A percentile compares a stretch with the other conserved stretches of the same genome.
Conservation (phyloP, 2,888 invertebrate genomes). For the Barypeithes pellucidus region DNA sequence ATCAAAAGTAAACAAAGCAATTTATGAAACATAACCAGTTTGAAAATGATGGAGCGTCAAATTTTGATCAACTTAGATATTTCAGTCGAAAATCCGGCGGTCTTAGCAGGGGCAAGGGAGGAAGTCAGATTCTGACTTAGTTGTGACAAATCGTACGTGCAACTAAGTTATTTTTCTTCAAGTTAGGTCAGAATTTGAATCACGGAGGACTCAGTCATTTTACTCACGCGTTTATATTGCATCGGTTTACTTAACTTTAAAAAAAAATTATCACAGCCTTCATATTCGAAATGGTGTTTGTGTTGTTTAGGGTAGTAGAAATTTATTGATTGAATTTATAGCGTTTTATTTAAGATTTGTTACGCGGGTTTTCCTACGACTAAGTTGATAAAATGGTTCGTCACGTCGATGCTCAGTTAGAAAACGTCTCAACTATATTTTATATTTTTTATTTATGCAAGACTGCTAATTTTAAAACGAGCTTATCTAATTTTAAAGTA, state of each 20-base stretch:
- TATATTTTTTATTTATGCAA: conserved; percentile 54
- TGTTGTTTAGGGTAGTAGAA: conserved; percentile 17
- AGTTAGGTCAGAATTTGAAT: too few relatives aligned
- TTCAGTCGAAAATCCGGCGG: too few relatives aligned
- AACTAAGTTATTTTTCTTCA: too few relatives aligned
- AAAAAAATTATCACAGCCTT: conserved; percentile 11
- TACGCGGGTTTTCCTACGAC: conserved; percentile 24
- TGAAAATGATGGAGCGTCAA: too few relatives aligned
- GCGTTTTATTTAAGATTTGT: conserved; percentile 21
- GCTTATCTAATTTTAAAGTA: conserved; percentile 53
- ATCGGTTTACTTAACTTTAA: background rate
- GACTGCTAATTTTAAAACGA: conserved; percentile 57
- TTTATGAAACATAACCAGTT: too few relatives aligned
- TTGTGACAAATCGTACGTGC: too few relatives aligned
- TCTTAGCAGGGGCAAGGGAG: too few relatives aligned
- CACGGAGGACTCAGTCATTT: too few relatives aligned
- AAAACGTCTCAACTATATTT: conserved; percentile 44
- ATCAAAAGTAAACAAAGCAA: too few relatives aligned
- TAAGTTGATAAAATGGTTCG: conserved; percentile 23
- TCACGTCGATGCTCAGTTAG: conserved; percentile 35
- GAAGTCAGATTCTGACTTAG: too few relatives aligned
- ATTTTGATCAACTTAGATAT: too few relatives aligned
- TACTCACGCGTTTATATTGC: too few relatives aligned
- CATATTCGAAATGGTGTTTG: conserved; percentile 14
- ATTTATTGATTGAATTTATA: background rate